These are phyloP conservation scores for Scaptomyza cyrtandrae DNA, from an alignment of 2,888 invertebrate species.

Conservation along the genomic window DNA sequence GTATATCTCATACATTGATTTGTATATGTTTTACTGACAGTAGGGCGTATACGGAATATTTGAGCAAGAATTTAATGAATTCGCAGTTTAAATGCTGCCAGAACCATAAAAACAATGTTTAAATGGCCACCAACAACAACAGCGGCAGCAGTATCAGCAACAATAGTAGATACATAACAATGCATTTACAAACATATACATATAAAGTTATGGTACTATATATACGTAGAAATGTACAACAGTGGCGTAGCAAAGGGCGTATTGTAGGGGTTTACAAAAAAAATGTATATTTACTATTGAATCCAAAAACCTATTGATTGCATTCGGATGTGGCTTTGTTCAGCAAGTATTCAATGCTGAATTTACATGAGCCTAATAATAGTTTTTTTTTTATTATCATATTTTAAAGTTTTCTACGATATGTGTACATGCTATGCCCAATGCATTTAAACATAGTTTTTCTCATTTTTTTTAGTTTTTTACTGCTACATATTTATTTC, in stretches of 20 bases:
- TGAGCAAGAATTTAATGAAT: constrained; percentile 61
- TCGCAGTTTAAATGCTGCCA: constrained; percentile 63
- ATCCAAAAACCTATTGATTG: constrained; percentile 24
- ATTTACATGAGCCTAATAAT: constrained; percentile 11
- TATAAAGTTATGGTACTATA: constrained; percentile 1
- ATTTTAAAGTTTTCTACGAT: not conserved
- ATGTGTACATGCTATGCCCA: not conserved
- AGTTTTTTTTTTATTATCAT: not conserved
- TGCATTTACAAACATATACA: constrained; percentile 5
- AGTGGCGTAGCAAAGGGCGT: constrained; percentile 22
- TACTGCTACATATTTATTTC: not conserved
- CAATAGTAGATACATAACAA: constrained; percentile 26
- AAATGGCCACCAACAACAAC: constrained; percentile 35
- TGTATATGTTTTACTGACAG: constrained; percentile 26
- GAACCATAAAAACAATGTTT: constrained; percentile 64
- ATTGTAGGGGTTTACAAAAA: constrained; percentile 3
- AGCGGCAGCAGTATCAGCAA: constrained; percentile 33
- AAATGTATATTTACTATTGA: constrained; percentile 18
- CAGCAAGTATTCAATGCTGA: constrained; percentile 14
- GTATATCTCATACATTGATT: constrained; percentile 1
- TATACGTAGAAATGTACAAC: not conserved
- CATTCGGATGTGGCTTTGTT: constrained; percentile 29
- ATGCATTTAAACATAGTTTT: constrained; percentile 2
- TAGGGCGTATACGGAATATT: constrained; percentile 34
- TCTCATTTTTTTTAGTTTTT: not conserved